A percentile compares a stretch with the other conserved stretches of the same genome.
These are phyloP conservation scores for Etheostoma cragini DNA, from an alignment of 2,113 vertebrate species.

Conservation along the genomic window DNA sequence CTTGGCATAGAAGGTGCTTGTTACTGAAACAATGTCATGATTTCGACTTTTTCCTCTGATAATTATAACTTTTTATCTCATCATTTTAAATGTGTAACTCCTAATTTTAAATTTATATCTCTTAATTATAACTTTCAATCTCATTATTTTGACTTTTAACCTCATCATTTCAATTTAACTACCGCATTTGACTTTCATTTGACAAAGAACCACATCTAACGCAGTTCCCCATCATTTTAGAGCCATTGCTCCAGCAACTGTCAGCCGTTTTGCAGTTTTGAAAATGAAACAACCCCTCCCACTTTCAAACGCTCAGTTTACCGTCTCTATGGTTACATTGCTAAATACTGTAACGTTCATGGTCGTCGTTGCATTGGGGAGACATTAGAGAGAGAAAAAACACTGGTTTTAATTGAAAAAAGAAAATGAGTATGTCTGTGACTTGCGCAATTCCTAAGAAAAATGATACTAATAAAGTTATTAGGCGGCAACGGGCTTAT, in stretches of 20 bases:
- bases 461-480: neutral
- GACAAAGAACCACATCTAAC: too few species aligned
- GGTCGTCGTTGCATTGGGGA: neutral
- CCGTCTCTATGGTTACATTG: slow-evolving; percentile 66
- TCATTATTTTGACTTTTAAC: too few species aligned
- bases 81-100: too few species aligned
- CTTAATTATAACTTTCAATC: too few species aligned
- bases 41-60: too few species aligned
- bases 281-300: neutral
- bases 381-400: neutral
- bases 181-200: neutral
- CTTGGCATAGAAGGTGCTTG: too few species aligned
- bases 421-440: slow-evolving; percentile 59
- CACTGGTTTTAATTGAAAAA: neutral
- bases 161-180: too few species aligned
- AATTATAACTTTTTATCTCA: too few species aligned
- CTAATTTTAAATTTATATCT: too few species aligned
- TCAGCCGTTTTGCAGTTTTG: neutral
- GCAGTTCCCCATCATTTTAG: too few species aligned
- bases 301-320: slow-evolving; percentile 25
- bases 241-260: too few species aligned
- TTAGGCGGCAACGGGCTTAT: slow-evolving; percentile 61
- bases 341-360: rapidly evolving
- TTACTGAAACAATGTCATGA: too few species aligned
- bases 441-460: slow-evolving; percentile 34